Conservation (phyloP, 2,113 vertebrate species). For the Phalacrocorax pelagicus region DNA sequence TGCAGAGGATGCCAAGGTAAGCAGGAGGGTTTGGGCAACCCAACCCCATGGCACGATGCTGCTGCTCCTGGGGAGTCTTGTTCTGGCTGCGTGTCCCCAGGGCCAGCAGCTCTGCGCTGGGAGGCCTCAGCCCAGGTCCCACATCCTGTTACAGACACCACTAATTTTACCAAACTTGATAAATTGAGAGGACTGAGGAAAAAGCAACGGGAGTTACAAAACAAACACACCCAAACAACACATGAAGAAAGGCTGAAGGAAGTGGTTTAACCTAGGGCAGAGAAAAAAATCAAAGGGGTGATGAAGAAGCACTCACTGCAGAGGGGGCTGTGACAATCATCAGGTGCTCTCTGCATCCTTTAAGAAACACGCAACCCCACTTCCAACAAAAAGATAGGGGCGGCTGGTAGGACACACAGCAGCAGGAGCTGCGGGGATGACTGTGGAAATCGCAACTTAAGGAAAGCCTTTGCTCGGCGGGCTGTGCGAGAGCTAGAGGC, state of each 20-base stretch:
- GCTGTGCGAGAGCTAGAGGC: neutral
- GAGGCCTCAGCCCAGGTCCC: neutral
- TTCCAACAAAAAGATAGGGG: neutral
- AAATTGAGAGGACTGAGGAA: neutral
- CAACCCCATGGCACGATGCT: rapidly evolving
- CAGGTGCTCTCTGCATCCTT: neutral
- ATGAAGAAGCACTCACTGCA: neutral
- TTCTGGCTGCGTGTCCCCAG: neutral
- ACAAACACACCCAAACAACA: neutral
- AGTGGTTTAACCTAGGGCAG: neutral
- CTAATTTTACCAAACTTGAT: neutral
- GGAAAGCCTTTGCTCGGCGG: neutral
- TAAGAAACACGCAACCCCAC: neutral
- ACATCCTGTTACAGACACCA: neutral
- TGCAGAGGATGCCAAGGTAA: rapidly evolving
- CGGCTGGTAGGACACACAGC: neutral
- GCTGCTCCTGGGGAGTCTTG: neutral
- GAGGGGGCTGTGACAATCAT: neutral
- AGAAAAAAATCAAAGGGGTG: neutral
- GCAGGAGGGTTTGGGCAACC: neutral
- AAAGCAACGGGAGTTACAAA: neutral
- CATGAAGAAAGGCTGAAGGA: neutral
- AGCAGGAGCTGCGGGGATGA: neutral
- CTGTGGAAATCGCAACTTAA: neutral
- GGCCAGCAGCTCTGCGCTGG: neutral